Base-by-base conservation (phyloP, 2,888 invertebrate species). In the Diadegma fenestrale region DNA sequence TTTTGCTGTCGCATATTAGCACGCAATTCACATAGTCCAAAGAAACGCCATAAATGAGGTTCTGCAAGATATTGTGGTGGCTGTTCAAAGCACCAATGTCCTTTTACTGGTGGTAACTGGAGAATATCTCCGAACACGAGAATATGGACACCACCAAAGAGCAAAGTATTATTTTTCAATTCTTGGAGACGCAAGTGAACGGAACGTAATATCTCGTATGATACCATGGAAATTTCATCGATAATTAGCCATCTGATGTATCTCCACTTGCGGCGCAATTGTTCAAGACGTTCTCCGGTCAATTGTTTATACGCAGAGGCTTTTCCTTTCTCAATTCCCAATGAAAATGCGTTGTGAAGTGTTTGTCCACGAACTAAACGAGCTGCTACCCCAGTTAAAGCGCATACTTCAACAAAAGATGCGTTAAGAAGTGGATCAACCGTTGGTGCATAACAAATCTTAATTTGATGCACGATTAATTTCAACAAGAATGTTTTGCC, bases 1-100 rank as follows among this genome's bases (percentile, higher is more conserved):
- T 89, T 86, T 48, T 84, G 92, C 51, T 85, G 92, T 5, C 92
- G 87, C 91, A 92, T 92, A 26, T 93, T 92, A 54, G 89, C 88
- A 0, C 89, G 90, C 0, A 91, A 75, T 88, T 91, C 91, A 73
- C 90, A 91, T 80, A 92, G 88, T 0, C 84, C 85, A 63, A 88
- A 87, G 19, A 30, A 75, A n/a, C 84, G 85, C 89, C 87, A 88
- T 61, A 89, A 77, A 69, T 89, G 81, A 3, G 90, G 48, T 82
- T 90, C 91, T 1, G 89, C 88, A 12, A 73, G 37, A 33, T 84
- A 84, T 79, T 85, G 82, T 37, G 79, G 30, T 5, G 88, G 84
- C 73, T 89, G 88, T 1, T 87, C 14, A 72, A 89, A 91, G 54
- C 88, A 88, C 88, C 89, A 89, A 84, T 88, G 51, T 12, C 90